phyloP scores from a whole-genome alignment of 2,888 invertebrate genomes.

The Eristalinus aeneus region DNA sequence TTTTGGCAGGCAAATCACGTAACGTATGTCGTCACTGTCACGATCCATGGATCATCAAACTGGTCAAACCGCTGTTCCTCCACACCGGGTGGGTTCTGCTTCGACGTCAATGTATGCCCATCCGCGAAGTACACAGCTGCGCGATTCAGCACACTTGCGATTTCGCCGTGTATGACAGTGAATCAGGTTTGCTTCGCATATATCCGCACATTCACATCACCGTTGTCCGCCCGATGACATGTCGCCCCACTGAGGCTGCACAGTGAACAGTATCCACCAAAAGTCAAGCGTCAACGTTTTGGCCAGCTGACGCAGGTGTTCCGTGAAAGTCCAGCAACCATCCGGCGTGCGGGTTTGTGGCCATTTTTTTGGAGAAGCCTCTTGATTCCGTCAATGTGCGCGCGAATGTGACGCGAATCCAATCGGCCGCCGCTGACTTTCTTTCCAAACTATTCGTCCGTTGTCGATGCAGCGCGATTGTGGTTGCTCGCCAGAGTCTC shows the following conservation, averaged over 20 bases:
- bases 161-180: conserved; percentile 55
- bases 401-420: conserved; percentile 24
- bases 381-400: neutral
- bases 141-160: conserved; percentile 46
- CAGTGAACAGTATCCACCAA: conserved; percentile 1
- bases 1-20: conserved; percentile 43
- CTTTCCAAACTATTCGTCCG: conserved; percentile 23
- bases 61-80: conserved; percentile 16
- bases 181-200: conserved; percentile 52
- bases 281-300: neutral
- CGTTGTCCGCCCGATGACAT: neutral
- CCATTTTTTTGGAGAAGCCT: conserved; percentile 15
- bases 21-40: conserved; percentile 62
- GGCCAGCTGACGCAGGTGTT: conserved; percentile 15
- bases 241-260: conserved; percentile 13
- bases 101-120: neutral
- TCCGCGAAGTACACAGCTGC: conserved; percentile 14
- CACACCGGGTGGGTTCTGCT: conserved; percentile 28
- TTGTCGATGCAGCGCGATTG: conserved; percentile 6
- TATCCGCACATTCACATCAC: conserved; percentile 33
- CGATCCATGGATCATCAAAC: conserved; percentile 50
- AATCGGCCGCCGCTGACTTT: conserved; percentile 5
- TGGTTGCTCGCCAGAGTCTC: neutral
- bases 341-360: neutral
- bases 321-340: conserved; percentile 21